Percentiles rank a stretch among this genome's conserved stretches.
These are phyloP conservation scores for Crepidodera aurea DNA, from an alignment of 2,888 invertebrate genomes.

Conservation along the genomic window DNA sequence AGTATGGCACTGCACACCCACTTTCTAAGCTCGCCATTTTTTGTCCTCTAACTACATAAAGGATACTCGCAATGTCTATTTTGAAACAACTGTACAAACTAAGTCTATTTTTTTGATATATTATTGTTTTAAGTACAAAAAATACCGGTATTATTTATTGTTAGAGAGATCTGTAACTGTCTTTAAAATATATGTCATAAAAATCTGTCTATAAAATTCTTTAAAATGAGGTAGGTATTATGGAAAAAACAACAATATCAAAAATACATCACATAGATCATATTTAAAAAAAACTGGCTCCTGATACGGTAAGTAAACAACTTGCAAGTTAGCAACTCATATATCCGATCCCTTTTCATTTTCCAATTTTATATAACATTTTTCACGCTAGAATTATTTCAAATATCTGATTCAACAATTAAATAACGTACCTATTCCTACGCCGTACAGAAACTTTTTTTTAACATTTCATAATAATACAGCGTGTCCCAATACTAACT, in stretches of 20 bases:
- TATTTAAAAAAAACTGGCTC: constrained; percentile 24
- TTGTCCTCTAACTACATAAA: constrained; percentile 43
- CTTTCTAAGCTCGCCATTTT: constrained; percentile 55
- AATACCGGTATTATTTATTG: constrained; percentile 54
- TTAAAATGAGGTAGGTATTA: constrained; percentile 53
- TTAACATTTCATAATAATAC: too few species aligned
- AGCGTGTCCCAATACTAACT: too few species aligned
- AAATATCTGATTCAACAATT: too few species aligned
- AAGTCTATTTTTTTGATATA: constrained; percentile 51
- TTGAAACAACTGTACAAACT: constrained; percentile 54
- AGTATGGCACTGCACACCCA: constrained; percentile 58
- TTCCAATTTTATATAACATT: too few species aligned
- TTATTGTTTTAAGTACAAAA: constrained; percentile 55
- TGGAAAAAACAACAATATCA: constrained; percentile 52
- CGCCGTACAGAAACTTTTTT: too few species aligned
- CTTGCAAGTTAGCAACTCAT: not conserved
- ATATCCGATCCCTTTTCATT: not conserved
- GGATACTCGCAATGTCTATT: constrained; percentile 43
- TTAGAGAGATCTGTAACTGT: constrained; percentile 49
- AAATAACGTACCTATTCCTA: too few species aligned
- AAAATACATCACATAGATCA: constrained; percentile 49
- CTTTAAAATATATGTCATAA: constrained; percentile 37
- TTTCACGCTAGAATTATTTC: too few species aligned
- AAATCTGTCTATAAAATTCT: constrained; percentile 37
- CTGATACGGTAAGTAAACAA: constrained; percentile 1